Percentiles rank a stretch among this genome's conserved stretches.
Conservation (phyloP, 2,113 vertebrate species). For the Cairina moschata region DNA sequence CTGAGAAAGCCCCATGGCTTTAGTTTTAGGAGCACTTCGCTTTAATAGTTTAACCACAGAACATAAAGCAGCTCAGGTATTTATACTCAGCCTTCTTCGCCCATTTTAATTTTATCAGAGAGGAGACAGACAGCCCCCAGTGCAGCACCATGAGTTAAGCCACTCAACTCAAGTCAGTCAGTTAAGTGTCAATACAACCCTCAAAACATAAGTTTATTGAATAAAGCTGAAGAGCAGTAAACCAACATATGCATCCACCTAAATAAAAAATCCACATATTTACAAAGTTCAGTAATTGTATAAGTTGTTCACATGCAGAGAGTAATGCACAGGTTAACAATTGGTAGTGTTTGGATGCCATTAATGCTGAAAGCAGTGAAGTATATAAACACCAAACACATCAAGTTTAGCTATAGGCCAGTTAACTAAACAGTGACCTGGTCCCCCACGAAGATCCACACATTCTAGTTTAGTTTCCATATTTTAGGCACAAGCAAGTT, state of each 20-base stretch:
- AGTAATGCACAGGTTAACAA: slow-evolving; percentile 77
- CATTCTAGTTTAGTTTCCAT: slow-evolving; percentile 70
- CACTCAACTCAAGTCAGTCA: slow-evolving; percentile 56
- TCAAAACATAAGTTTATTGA: slow-evolving; percentile 84
- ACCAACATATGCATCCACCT: slow-evolving; percentile 81
- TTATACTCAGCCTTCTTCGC: not conserved
- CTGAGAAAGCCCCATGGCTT: not conserved
- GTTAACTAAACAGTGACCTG: slow-evolving; percentile 67
- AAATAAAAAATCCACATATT: slow-evolving; percentile 82
- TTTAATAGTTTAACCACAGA: not conserved
- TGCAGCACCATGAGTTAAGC: not conserved
- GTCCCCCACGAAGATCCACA: slow-evolving; percentile 69
- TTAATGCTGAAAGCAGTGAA: slow-evolving; percentile 73
- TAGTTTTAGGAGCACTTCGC: not conserved
- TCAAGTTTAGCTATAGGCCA: slow-evolving; percentile 72
- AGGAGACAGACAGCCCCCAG: not conserved
- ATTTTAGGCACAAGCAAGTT: slow-evolving; percentile 77
- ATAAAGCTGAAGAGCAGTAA: slow-evolving; percentile 80
- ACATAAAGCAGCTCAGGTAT: not conserved
- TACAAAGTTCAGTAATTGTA: slow-evolving; percentile 78
- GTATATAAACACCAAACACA: slow-evolving; percentile 73
- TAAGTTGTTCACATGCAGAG: slow-evolving; percentile 81
- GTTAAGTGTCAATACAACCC: slow-evolving; percentile 76
- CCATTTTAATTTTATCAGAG: not conserved
- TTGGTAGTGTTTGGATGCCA: slow-evolving; percentile 72